Evolutionary conservation across 2,888 invertebrate species (phyloP).

Genomic region (Smittia sp.): DNA sequence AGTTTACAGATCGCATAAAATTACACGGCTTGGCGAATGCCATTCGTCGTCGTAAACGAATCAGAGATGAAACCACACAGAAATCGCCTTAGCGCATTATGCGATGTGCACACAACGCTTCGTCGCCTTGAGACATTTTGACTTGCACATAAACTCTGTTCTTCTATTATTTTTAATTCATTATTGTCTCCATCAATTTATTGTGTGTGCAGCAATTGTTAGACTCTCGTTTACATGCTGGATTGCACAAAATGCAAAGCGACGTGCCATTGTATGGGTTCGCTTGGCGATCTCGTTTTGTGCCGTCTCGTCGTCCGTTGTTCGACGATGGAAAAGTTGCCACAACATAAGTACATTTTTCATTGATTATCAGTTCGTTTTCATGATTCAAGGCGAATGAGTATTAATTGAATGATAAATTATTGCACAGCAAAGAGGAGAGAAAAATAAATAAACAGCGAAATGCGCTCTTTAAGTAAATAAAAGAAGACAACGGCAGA

Average conservation of each 20-base stretch:
- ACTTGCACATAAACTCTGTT: background rate
- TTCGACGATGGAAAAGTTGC: background rate
- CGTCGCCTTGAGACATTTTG: slow-evolving; percentile 28
- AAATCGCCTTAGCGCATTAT: background rate
- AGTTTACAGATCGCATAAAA: background rate
- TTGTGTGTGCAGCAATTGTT: slow-evolving; percentile 22
- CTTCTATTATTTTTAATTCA: slow-evolving; percentile 22
- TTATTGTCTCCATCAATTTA: slow-evolving; percentile 38
- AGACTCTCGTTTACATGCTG: background rate
- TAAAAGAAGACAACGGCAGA: slow-evolving; percentile 29
- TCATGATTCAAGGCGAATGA: slow-evolving; percentile 24
- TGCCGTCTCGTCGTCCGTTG: background rate
- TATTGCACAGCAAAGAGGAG: background rate
- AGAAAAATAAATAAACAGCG: background rate
- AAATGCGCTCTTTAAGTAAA: background rate
- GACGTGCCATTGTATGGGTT: slow-evolving; percentile 11
- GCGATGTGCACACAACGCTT: background rate
- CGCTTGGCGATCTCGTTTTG: background rate
- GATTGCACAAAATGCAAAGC: background rate
- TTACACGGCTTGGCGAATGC: background rate
- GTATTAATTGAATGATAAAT: slow-evolving; percentile 35
- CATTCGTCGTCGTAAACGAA: background rate
- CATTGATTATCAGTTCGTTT: slow-evolving; percentile 25
- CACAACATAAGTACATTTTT: slow-evolving; percentile 20
- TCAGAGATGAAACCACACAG: background rate